Conservation (phyloP, 2,797 vertebrate species). For the Melanotaenia trifasciata region DNA sequence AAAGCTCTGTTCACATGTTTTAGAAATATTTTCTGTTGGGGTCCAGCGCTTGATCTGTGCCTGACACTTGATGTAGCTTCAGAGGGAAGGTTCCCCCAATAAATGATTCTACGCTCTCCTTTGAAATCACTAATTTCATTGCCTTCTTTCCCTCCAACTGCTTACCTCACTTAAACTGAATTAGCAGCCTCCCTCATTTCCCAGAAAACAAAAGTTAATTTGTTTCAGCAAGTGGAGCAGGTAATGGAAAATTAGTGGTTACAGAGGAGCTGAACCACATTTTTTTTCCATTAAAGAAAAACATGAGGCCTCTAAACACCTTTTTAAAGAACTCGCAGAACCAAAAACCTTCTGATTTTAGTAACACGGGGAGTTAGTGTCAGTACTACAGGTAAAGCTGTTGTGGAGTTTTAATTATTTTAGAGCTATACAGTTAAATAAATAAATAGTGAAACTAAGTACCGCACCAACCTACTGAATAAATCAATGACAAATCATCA, state of each 20-base stretch:
- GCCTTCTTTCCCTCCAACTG: conserved; percentile 2
- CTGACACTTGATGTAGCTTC: neutral
- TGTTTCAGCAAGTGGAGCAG: neutral
- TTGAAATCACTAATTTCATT: neutral
- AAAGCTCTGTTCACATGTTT: neutral
- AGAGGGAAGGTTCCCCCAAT: neutral
- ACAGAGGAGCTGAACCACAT: neutral
- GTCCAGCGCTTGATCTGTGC: neutral
- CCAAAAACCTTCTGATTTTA: neutral
- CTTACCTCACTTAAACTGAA: conserved; percentile 3
- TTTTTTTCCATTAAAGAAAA: neutral
- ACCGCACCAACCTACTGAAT: too few species aligned
- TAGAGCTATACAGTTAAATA: neutral
- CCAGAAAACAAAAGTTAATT: neutral
- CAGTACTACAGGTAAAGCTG: neutral
- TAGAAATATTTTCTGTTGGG: neutral
- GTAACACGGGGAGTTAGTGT: neutral
- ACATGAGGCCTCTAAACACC: neutral
- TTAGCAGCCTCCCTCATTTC: neutral
- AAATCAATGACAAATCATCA: too few species aligned
- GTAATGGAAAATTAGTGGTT: neutral
- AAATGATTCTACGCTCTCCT: neutral
- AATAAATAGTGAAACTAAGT: neutral
- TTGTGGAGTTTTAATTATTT: neutral
- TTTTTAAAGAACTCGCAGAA: neutral